phyloP scores from a whole-genome alignment of 2,888 invertebrate species.

The Agrochola litura region DNA sequence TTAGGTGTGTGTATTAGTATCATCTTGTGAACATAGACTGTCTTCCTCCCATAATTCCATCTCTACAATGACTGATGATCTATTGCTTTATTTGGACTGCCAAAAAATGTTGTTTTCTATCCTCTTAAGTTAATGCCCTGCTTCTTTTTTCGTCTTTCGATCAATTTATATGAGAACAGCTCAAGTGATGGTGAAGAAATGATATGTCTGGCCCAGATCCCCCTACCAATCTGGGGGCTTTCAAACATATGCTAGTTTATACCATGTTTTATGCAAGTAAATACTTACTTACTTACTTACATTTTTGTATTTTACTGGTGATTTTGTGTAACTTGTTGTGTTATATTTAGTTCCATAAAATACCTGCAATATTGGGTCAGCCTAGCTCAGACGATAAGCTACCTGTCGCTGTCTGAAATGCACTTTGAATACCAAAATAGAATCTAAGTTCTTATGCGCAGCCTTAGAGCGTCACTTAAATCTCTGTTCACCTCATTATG shows the following conservation, averaged over 20 bases:
- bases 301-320: too few relatives aligned
- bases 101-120: not conserved
- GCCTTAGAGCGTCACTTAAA: constrained; percentile 22
- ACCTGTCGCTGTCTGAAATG: constrained; percentile 34
- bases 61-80: not conserved
- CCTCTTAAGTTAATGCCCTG: not conserved
- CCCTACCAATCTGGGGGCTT: not conserved
- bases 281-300: too few relatives aligned
- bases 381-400: constrained; percentile 39
- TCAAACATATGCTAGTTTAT: not conserved
- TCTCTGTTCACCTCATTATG: constrained; percentile 48
- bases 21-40: not conserved
- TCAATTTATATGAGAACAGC: not conserved
- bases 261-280: too few relatives aligned
- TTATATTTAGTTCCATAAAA: constrained; percentile 29
- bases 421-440: constrained; percentile 53
- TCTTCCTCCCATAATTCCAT: not conserved
- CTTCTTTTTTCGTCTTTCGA: not conserved
- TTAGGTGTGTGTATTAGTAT: too few relatives aligned
- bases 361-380: constrained; percentile 27
- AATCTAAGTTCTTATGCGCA: constrained; percentile 38
- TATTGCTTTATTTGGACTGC: not conserved
- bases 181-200: not conserved
- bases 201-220: too few relatives aligned
- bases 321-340: not conserved